Evolutionary conservation across 2,797 vertebrate genomes (phyloP), one percentile per base, ranked within the genome.

Genomic region (Micropoecilia bifurca): DNA sequence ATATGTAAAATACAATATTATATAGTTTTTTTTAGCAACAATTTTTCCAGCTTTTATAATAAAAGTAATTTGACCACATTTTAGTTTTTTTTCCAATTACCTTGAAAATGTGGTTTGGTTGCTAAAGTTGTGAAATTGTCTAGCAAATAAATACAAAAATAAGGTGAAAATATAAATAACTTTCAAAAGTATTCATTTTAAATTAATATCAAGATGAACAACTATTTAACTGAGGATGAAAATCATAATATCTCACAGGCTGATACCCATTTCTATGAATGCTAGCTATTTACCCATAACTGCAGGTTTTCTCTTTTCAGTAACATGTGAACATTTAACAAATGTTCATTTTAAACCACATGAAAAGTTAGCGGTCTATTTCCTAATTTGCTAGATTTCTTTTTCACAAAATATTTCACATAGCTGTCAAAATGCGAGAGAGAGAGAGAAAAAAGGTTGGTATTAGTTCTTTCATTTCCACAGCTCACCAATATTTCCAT

Each of bases 401-500:
- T 22, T 14, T 6, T 45, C 5, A 46, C 12, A 18, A n/a, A 46
- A 46, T 46, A 28, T 6, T 71, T 46, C 6, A 18, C n/a, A 16
- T 45, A 46, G 25, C 10, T 10, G 5, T n/a, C 41, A 43, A 14
- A 71, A 45, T 45, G 41, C 36, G 22, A 10, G 66, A 22, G 22
- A 69, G 25, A 69, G 2, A 33, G 20, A 18, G 2, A 43, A 22
- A 28, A 69, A 43, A 3, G 39, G 66, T n/a, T 28, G 25, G 20
- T 71, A 43, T 43, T 12, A 71, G 79, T 80, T 72, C 78, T 71
- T 79, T 83, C 14, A 7, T 79, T 75, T 83, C 74, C 66, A 63
- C 83, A 66, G 81, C 30, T 20, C 0, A 80, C 74, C 82, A 7
- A 68, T 53, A 79, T 41, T 84, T 74, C 46, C 77, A 77, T 88